Conservation (phyloP, 64 coral and sea anemone genomes). For the Pachyseris speciosa region DNA sequence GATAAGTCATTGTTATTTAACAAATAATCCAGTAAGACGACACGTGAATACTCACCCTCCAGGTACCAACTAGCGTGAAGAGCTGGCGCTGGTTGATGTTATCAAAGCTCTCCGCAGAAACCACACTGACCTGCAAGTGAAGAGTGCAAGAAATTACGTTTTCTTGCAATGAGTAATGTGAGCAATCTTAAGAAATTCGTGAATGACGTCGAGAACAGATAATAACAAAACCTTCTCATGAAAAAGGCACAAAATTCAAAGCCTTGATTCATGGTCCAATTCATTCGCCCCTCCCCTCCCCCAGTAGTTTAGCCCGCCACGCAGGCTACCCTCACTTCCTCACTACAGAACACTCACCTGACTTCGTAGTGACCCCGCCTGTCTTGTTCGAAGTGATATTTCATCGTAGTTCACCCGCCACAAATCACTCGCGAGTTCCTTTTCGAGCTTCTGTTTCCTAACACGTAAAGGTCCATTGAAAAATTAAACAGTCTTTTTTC, state of each 20-base stretch:
- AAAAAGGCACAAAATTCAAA: no score
- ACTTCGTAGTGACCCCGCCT: conserved; percentile 76
- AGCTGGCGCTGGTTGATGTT: conserved; percentile 79
- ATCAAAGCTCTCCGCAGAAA: conserved; percentile 79
- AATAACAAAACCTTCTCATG: no score
- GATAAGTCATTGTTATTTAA: no score
- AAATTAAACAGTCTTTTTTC: background rate
- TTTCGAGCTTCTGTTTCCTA: conserved; percentile 88
- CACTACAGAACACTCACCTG: conserved; percentile 33
- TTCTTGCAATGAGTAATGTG: no score
- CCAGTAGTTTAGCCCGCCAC: no score
- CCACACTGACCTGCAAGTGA: conserved; percentile 66
- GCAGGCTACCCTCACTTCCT: background rate
- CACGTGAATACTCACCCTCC: conserved; percentile 54
- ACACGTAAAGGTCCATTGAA: background rate
- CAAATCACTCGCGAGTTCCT: conserved; percentile 78
- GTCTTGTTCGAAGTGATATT: conserved; percentile 66
- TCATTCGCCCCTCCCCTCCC: no score
- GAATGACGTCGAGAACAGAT: no score
- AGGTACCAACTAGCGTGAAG: conserved; percentile 81
- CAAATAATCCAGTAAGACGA: no score
- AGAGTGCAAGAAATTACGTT: background rate
- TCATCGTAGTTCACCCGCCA: conserved; percentile 84
- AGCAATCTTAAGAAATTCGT: no score
- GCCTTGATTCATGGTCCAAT: no score